These are phyloP conservation scores for Monopterus albus DNA, from an alignment of 2,113 vertebrate species.

Conservation along the genomic window DNA sequence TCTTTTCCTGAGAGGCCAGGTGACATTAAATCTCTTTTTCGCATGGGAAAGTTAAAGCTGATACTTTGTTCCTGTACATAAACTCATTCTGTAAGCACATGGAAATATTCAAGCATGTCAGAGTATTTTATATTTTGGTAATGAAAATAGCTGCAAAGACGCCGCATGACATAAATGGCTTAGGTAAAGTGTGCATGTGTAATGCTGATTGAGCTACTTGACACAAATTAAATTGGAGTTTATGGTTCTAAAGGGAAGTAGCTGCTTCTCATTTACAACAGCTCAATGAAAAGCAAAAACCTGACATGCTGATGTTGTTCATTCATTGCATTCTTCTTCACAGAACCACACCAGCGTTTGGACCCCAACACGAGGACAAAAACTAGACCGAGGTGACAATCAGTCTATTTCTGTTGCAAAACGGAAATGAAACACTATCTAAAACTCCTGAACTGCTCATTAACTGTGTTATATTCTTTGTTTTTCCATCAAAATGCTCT, in stretches of 20 bases:
- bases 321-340: slow-evolving; percentile 4
- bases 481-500: neutral
- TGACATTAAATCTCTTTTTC: slow-evolving; percentile 29
- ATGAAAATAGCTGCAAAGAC: neutral
- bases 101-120: neutral
- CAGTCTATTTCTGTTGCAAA: fast-evolving
- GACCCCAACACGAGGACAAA: slow-evolving; percentile 73
- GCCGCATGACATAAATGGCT: neutral
- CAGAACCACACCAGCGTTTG: slow-evolving; percentile 73
- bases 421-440: neutral
- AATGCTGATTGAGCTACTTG: neutral
- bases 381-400: slow-evolving; percentile 78
- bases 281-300: neutral
- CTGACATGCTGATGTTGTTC: neutral
- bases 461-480: neutral
- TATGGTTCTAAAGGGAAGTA: slow-evolving; percentile 28
- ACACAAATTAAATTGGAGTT: neutral
- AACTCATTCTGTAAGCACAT: neutral
- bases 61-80: neutral
- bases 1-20: slow-evolving; percentile 67
- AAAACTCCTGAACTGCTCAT: neutral
- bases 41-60: neutral
- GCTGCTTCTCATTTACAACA: slow-evolving; percentile 24
- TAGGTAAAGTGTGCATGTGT: neutral
- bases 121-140: neutral